These are phyloP conservation scores for Python bivittatus DNA, from an alignment of 2,113 vertebrate genomes.

Conservation along the genomic window DNA sequence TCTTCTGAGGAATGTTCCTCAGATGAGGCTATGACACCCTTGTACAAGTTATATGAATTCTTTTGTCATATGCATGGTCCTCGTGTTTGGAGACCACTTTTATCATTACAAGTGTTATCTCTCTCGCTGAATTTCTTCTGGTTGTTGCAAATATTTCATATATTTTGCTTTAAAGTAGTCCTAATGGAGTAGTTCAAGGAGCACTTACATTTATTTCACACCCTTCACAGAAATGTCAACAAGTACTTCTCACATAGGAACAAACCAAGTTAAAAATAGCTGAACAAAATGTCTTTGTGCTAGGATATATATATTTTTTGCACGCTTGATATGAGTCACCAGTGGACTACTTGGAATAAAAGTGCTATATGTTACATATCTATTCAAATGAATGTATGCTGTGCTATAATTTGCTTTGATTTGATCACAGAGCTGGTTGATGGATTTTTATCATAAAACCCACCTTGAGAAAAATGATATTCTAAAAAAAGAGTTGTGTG, in stretches of 20 bases:
- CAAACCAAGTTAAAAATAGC: constrained; percentile 29
- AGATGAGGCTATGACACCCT: not conserved
- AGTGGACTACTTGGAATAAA: not conserved
- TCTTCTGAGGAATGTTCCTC: not conserved
- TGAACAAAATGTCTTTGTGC: constrained; percentile 22
- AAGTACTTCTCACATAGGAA: constrained; percentile 26
- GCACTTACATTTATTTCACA: constrained; percentile 28
- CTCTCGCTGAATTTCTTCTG: not conserved
- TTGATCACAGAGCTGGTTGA: not conserved
- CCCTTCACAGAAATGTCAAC: constrained; percentile 35
- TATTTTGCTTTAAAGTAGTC: constrained; percentile 20
- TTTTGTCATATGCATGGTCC: not conserved
- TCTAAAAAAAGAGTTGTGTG: not conserved
- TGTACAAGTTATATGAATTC: not conserved
- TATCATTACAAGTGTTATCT: not conserved
- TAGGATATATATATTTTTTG: not conserved
- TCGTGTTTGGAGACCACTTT: not conserved
- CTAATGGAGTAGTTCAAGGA: not conserved
- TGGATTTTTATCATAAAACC: not conserved
- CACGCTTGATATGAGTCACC: not conserved
- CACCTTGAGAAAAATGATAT: not conserved
- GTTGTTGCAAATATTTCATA: constrained; percentile 7
- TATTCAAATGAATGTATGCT: not conserved
- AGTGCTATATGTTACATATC: not conserved
- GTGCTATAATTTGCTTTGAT: not conserved